phyloP scores from a whole-genome alignment of 2,888 invertebrate species.

The Nephrotoma guestfalica region DNA sequence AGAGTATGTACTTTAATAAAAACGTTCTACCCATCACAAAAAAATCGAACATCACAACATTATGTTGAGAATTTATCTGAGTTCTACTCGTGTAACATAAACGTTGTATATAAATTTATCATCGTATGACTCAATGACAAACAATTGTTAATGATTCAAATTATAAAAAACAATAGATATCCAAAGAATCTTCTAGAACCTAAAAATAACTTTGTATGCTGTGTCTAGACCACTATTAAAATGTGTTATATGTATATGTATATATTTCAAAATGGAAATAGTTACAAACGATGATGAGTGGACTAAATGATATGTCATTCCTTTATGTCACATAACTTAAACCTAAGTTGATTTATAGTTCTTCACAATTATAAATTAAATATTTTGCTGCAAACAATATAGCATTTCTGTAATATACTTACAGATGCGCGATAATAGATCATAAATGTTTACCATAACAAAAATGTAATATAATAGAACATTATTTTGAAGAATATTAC shows the following conservation, averaged over 20 bases:
- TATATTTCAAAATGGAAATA: too few relatives aligned
- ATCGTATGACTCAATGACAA: background rate
- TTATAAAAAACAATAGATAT: background rate
- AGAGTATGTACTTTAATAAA: background rate
- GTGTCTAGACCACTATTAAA: background rate
- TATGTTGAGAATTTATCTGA: background rate
- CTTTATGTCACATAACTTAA: background rate
- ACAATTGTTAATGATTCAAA: background rate
- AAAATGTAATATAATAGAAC: background rate
- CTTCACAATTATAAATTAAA: background rate
- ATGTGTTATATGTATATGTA: background rate
- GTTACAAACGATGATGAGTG: background rate
- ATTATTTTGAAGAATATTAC: background rate
- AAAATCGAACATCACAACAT: background rate
- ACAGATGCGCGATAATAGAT: background rate
- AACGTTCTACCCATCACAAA: background rate
- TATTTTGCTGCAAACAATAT: background rate
- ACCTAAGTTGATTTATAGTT: background rate
- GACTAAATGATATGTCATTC: background rate
- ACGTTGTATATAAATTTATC: background rate
- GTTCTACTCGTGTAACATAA: background rate
- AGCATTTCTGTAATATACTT: background rate
- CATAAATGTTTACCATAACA: background rate
- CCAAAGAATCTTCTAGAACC: background rate
- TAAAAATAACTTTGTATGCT: background rate